Evolutionary conservation across 1,140 invertebrate genomes (phyloP).

Genomic region (Trachelipus rathkii): DNA sequence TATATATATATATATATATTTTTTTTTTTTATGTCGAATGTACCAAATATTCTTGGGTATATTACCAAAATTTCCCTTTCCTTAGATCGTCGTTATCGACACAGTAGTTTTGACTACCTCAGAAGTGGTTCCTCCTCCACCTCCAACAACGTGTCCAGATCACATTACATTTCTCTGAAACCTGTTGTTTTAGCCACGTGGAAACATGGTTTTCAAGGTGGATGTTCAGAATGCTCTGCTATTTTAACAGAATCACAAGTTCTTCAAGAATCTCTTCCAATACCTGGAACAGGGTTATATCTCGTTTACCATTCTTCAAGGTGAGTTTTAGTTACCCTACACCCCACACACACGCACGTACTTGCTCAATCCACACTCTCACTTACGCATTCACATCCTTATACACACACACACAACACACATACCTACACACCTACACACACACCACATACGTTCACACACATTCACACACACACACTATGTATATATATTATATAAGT

Average conservation of each 20-base stretch:
- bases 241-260: conserved; percentile 90
- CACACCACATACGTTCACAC: no score
- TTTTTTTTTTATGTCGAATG: no score
- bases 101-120: conserved; percentile 77
- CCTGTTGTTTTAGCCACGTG: conserved; percentile 90
- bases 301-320: conserved; percentile 91
- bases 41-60: no score
- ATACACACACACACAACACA: no score
- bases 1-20: no score
- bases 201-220: conserved; percentile 93
- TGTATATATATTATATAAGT: no score
- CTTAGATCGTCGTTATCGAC: conserved; percentile 82
- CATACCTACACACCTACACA: no score
- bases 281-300: conserved; percentile 87
- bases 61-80: no score
- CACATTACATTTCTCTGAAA: conserved; percentile 90
- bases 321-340: conserved; percentile 46
- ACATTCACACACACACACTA: no score
- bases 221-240: conserved; percentile 80
- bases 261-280: conserved; percentile 86
- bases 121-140: conserved; percentile 62
- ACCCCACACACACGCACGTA: no score
- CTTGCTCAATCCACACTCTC: neutral
- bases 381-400: no score
- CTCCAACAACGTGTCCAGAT: conserved; percentile 67